Base-by-base conservation (phyloP, 2,888 invertebrate genomes). In the Schrankia costaestrigalis region DNA sequence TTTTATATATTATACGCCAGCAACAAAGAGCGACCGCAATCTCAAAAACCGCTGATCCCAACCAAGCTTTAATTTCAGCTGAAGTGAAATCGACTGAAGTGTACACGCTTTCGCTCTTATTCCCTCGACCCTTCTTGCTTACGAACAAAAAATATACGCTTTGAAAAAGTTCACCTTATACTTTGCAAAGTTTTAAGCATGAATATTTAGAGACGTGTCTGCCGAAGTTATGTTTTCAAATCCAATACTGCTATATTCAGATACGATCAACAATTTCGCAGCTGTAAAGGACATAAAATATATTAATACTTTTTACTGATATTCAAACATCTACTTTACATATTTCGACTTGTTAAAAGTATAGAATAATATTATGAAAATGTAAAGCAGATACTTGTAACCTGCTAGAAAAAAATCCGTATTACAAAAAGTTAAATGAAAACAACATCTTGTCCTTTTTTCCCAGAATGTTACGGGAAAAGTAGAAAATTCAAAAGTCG, bases 101-200 rank as follows among this genome's bases (percentile, higher is more conserved):
- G 71, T 79, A 82, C 82, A 83, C 68, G 83, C 47, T 80, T 83
- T 81, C 67, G 77, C 82, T 82, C 65, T 83, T 78, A 80, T 67
- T 65, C 67, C 56, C 60, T 58, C 71, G 71, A 69, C 73, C 71
- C 64, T 74, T 69, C 64, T 56, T 60, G 52, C 50, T 62, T 42
- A 54, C 44, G 60, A 57, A 62, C 60, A 64, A 70, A 64, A 63
- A 69, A 64, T 49, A 52, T 61, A 56, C 49, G 54, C 46, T 48
- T 51, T 53, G 54, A 58, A 66, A 55, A 68, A 65, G 58, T 64
- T 56, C 46, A 46, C 56, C 51, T 59, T 46, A 29, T 41, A 54
- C 54, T 50, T 42, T 36, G 24, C 28, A 51, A 64, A 63, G 55
- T 63, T 63, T 45, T 26, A 31, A 49, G 38, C 47, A 51, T 66